phyloP scores from a whole-genome alignment of 2,797 vertebrate species.

The Rhadinocentrus ornatus region DNA sequence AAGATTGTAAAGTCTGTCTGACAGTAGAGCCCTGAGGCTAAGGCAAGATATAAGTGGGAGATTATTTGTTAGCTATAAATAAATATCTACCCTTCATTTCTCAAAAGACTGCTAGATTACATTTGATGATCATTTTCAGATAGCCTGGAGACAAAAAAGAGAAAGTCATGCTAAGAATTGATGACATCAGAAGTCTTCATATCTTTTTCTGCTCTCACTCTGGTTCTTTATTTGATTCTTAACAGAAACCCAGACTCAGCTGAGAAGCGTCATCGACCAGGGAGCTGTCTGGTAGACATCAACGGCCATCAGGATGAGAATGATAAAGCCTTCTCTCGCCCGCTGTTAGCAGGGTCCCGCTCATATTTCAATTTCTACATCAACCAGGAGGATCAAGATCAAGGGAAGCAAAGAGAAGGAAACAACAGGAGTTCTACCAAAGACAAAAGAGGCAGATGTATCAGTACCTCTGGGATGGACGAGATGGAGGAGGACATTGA shows the following conservation, averaged over 20 bases:
- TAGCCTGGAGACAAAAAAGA: not conserved
- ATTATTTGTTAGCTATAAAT: not conserved
- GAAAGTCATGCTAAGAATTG: not conserved
- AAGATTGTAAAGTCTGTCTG: not conserved
- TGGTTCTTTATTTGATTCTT: constrained; percentile 5
- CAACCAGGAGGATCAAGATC: constrained; percentile 82
- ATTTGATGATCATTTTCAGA: not conserved
- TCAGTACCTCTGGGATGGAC: constrained; percentile 32
- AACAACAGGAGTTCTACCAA: constrained; percentile 23
- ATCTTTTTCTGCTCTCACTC: not conserved
- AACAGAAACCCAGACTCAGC: constrained; percentile 84
- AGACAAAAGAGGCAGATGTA: not conserved
- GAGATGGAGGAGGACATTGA: constrained; percentile 54
- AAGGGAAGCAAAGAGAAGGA: constrained; percentile 58
- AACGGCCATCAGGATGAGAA: constrained; percentile 64
- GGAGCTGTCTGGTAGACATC: constrained; percentile 84
- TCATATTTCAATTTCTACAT: constrained; percentile 90
- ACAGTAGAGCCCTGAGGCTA: not conserved
- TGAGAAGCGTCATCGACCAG: constrained; percentile 83
- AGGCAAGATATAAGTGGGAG: not conserved
- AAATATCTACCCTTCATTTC: not conserved
- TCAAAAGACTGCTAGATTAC: not conserved
- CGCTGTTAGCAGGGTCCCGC: constrained; percentile 80
- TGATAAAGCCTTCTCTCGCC: constrained; percentile 83
- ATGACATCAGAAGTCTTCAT: not conserved